Conservation (phyloP, 2,797 vertebrate genomes). For the Enteromius argenteus region DNA sequence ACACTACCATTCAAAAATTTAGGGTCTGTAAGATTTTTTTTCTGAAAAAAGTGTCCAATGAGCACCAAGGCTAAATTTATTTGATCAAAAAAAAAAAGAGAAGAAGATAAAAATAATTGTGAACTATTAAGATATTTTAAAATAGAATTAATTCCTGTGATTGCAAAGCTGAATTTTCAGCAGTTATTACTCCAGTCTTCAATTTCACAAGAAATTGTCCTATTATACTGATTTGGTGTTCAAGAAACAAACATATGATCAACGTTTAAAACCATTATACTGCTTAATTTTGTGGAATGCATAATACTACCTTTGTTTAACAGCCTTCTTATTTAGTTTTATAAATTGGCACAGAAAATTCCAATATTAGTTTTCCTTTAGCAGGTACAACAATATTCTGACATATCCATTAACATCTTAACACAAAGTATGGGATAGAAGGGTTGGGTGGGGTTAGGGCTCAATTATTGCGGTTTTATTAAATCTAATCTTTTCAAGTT, state of each 20-base stretch:
- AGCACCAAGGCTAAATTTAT: neutral
- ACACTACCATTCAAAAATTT: neutral
- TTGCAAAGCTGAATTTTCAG: neutral
- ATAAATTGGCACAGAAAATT: neutral
- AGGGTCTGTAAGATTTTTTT: neutral
- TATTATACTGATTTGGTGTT: neutral
- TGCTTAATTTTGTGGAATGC: neutral
- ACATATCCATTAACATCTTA: neutral
- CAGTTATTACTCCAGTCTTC: neutral
- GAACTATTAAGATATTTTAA: neutral
- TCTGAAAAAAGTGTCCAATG: neutral
- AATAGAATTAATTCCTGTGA: neutral
- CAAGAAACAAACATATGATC: neutral
- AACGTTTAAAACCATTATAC: neutral
- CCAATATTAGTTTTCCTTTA: neutral
- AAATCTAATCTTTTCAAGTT: neutral
- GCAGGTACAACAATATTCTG: neutral
- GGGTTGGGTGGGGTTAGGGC: neutral
- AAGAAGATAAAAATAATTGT: neutral
- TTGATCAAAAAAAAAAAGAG: neutral
- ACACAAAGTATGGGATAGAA: neutral
- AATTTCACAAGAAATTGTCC: neutral
- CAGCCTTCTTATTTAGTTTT: neutral
- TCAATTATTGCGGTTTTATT: neutral
- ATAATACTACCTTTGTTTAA: neutral